Percentiles rank a stretch among this genome's conserved stretches.
Conservation (phyloP, 1,140 invertebrate genomes). For the Colletes gigas region DNA sequence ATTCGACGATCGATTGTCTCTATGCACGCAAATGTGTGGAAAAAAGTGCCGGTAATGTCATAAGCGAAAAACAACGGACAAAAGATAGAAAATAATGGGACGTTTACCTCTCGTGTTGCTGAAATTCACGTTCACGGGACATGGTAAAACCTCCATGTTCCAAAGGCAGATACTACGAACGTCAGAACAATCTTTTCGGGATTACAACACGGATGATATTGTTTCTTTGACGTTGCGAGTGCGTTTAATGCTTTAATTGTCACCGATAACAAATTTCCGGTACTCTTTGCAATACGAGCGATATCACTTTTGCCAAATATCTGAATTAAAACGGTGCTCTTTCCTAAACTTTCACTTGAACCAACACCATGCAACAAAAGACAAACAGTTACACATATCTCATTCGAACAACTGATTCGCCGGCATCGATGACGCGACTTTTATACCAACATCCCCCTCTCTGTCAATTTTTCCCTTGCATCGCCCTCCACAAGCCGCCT, state of each 20-base stretch:
- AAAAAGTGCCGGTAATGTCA: background rate
- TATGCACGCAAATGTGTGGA: background rate
- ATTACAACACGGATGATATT: background rate
- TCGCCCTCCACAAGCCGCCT: conserved; percentile 68
- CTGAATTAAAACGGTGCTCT: background rate
- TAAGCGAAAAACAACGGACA: background rate
- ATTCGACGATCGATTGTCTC: background rate
- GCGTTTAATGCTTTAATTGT: background rate
- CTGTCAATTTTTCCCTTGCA: conserved; percentile 50
- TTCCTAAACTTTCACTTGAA: conserved; percentile 44
- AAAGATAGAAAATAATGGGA: background rate
- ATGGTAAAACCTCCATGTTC: conserved; percentile 77
- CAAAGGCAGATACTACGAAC: conserved; percentile 4
- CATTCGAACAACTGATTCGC: conserved; percentile 67
- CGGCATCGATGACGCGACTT: conserved; percentile 73
- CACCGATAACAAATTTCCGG: background rate
- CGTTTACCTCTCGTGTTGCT: conserved; percentile 76
- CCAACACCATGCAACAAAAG: background rate
- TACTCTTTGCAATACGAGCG: background rate
- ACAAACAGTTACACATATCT: background rate
- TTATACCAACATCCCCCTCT: conserved; percentile 65
- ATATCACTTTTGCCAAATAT: background rate
- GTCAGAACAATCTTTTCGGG: conserved; percentile 18
- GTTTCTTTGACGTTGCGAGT: background rate
- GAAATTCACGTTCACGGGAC: conserved; percentile 77